Percentiles rank a stretch among this genome's conserved stretches.
Conservation (phyloP, 2,888 invertebrate genomes). For the Tiliacea citrago region DNA sequence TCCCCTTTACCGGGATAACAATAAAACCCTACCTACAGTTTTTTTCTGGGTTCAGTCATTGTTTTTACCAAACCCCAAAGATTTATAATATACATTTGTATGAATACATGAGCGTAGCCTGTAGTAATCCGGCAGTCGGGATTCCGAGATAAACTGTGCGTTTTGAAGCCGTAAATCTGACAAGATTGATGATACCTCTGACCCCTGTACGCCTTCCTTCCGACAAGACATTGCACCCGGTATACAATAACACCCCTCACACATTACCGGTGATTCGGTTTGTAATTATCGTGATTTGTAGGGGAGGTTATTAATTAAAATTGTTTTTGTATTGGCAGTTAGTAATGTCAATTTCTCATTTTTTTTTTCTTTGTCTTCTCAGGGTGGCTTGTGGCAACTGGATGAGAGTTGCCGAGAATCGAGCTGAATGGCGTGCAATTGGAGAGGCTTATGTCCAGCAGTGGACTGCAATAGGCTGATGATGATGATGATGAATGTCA, state of each 20-base stretch:
- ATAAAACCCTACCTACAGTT: not conserved
- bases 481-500: no score
- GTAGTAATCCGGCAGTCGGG: constrained; percentile 73
- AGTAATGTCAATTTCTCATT: not conserved
- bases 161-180: constrained; percentile 81
- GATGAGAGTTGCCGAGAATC: no score
- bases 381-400: no score
- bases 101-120: constrained; percentile 48
- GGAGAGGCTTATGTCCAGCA: no score
- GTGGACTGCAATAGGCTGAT: no score
- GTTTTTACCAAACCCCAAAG: constrained; percentile 29
- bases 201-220: constrained; percentile 75
- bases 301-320: constrained; percentile 11
- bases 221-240: constrained; percentile 71
- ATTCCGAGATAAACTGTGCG: constrained; percentile 79
- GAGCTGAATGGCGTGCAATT: no score
- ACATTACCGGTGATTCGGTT: constrained; percentile 48
- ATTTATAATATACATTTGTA: constrained; percentile 48
- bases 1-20: not conserved
- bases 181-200: constrained; percentile 83
- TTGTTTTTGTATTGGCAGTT: not conserved
- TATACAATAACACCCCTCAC: constrained; percentile 48
- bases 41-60: not conserved
- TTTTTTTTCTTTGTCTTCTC: no score
- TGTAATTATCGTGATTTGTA: constrained; percentile 40